phyloP scores from a whole-genome alignment of 2,888 invertebrate genomes.

The Drosophila gaucha region DNA sequence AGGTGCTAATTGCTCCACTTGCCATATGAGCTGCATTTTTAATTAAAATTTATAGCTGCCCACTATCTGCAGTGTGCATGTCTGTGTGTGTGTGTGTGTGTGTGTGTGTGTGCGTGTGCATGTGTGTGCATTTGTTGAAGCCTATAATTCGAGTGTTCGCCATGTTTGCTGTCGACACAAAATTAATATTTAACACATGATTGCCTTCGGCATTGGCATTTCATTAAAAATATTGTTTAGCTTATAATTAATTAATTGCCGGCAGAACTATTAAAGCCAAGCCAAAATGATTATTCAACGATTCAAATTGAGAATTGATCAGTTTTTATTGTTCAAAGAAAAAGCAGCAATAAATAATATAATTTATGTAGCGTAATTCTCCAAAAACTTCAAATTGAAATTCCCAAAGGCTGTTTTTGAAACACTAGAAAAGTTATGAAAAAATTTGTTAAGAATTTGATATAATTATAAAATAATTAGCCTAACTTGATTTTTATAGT shows the following conservation, averaged over 20 bases:
- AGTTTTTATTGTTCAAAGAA: neutral
- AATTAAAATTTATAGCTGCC: conserved; percentile 80
- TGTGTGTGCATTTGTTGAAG: conserved; percentile 27
- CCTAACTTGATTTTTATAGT: too few relatives aligned
- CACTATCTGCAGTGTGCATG: conserved; percentile 29
- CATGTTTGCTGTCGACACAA: conserved; percentile 73
- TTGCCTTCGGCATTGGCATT: conserved; percentile 76
- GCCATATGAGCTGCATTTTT: conserved; percentile 83
- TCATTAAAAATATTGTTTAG: conserved; percentile 80
- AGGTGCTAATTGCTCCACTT: conserved; percentile 84
- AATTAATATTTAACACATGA: conserved; percentile 82
- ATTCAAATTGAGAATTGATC: neutral
- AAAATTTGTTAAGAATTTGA: too few relatives aligned
- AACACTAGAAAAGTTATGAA: too few relatives aligned
- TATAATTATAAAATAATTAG: too few relatives aligned
- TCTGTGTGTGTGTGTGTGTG: conserved; percentile 1
- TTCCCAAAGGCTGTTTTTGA: too few relatives aligned
- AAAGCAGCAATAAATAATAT: neutral
- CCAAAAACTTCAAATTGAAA: neutral
- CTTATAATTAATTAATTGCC: conserved; percentile 75
- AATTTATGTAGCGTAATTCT: neutral
- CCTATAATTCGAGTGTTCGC: conserved; percentile 54
- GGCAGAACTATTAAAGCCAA: conserved; percentile 45
- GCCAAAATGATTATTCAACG: conserved; percentile 23
- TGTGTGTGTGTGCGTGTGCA: conserved; percentile 15